Evolutionary conservation across 2,888 invertebrate genomes (phyloP).

Genomic region (Ornithoptera alexandrae): DNA sequence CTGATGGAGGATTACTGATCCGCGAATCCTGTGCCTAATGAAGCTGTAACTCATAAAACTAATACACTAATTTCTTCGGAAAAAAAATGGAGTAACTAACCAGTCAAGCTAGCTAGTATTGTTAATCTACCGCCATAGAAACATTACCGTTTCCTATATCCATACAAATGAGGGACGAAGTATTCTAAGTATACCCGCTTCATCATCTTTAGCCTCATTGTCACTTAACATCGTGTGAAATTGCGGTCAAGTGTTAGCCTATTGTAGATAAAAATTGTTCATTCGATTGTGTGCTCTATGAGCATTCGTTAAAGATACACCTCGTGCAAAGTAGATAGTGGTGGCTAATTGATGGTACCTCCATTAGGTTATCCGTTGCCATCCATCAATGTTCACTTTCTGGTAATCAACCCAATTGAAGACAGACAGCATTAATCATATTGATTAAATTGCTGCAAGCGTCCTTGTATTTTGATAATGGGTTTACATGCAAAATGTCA

Average conservation of each 20-base stretch:
- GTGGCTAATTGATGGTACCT: slow-evolving; percentile 9
- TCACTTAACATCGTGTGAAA: slow-evolving; percentile 2
- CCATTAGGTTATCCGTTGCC: slow-evolving; percentile 3
- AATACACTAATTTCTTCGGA: too few species aligned
- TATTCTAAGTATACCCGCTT: too few species aligned
- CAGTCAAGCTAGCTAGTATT: too few species aligned
- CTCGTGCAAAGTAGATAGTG: slow-evolving; percentile 1
- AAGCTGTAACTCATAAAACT: too few species aligned
- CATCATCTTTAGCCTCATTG: not conserved
- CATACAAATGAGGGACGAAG: too few species aligned
- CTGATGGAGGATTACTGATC: too few species aligned
- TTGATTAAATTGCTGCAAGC: not conserved
- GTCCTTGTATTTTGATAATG: not conserved
- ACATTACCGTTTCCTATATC: too few species aligned
- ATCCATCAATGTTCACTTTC: not conserved
- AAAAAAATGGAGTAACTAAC: too few species aligned
- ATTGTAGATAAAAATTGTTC: not conserved
- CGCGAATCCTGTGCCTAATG: too few species aligned
- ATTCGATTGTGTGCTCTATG: not conserved
- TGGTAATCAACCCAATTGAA: slow-evolving; percentile 1
- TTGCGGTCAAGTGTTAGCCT: not conserved
- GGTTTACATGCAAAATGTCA: not conserved
- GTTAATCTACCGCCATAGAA: too few species aligned
- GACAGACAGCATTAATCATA: not conserved
- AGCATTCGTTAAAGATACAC: not conserved